Percentiles rank a stretch among this genome's conserved stretches.
These are phyloP conservation scores for Sarcophaga rosellei DNA, from an alignment of 2,888 invertebrate genomes.

Conservation along the genomic window DNA sequence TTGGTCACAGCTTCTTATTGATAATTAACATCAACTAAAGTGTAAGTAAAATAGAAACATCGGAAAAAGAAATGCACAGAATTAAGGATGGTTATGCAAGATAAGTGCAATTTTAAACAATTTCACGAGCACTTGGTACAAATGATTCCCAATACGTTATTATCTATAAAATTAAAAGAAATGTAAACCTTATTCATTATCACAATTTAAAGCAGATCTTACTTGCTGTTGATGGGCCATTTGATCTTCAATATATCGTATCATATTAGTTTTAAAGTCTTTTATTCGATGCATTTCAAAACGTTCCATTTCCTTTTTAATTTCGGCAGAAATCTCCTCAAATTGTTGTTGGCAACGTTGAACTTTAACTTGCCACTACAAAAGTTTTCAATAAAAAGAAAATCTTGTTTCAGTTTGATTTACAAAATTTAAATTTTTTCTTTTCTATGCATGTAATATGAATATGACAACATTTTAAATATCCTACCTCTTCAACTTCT, in stretches of 20 bases:
- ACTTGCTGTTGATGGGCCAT: slow-evolving; percentile 97
- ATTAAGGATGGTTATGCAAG: slow-evolving; percentile 25
- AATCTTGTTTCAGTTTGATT: not conserved
- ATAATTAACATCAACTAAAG: slow-evolving; percentile 21
- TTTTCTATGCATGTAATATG: no score
- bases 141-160: slow-evolving; percentile 91
- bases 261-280: slow-evolving; percentile 94
- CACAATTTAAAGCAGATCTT: slow-evolving; percentile 55
- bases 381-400: slow-evolving; percentile 8
- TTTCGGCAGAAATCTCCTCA: slow-evolving; percentile 95
- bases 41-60: not conserved
- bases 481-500: slow-evolving; percentile 93
- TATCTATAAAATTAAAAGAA: slow-evolving; percentile 72
- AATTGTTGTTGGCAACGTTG: slow-evolving; percentile 98
- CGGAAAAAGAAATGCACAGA: slow-evolving; percentile 5
- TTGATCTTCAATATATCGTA: slow-evolving; percentile 96
- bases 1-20: slow-evolving; percentile 53
- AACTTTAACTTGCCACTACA: slow-evolving; percentile 97
- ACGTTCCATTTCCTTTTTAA: slow-evolving; percentile 95
- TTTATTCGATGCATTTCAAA: slow-evolving; percentile 93
- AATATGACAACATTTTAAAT: not conserved
- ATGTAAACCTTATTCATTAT: slow-evolving; percentile 4
- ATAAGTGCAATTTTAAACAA: slow-evolving; percentile 85
- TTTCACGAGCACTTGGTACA: slow-evolving; percentile 96
- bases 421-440: no score